phyloP scores from a whole-genome alignment of 2,888 invertebrate species.

The Hydrotaea cyrtoneurina region DNA sequence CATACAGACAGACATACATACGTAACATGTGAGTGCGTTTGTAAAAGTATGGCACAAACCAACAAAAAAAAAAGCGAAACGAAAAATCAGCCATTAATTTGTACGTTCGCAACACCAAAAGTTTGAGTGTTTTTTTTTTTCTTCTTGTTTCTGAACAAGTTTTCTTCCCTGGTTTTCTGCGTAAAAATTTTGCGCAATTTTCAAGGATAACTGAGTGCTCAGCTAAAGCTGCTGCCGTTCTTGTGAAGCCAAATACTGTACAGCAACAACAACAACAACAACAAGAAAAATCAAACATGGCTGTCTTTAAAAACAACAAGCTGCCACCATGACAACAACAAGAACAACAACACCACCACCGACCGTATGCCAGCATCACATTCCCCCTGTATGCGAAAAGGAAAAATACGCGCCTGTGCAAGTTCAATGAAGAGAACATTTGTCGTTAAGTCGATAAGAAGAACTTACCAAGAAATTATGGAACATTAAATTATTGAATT shows the following conservation, averaged over 20 bases:
- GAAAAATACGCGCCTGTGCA: slow-evolving; percentile 65
- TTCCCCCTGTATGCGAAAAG: neutral
- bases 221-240: slow-evolving; percentile 53
- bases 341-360: neutral
- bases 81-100: slow-evolving; percentile 64
- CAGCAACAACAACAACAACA: too few species aligned
- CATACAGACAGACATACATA: slow-evolving; percentile 34
- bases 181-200: slow-evolving; percentile 47
- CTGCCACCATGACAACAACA: slow-evolving; percentile 14
- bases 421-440: slow-evolving; percentile 54
- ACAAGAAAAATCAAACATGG: slow-evolving; percentile 64
- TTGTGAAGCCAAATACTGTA: slow-evolving; percentile 10
- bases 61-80: slow-evolving; percentile 34
- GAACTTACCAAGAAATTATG: slow-evolving; percentile 12
- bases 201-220: slow-evolving; percentile 60
- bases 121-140: slow-evolving; percentile 64
- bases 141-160: too few species aligned
- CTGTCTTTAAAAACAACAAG: slow-evolving; percentile 61
- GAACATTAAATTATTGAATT: neutral
- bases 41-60: slow-evolving; percentile 47
- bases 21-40: slow-evolving; percentile 31
- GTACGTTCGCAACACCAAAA: slow-evolving; percentile 40
- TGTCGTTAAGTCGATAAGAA: neutral
- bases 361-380: slow-evolving; percentile 15
- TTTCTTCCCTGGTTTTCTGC: slow-evolving; percentile 60